Percentiles rank a stretch among this genome's conserved stretches.
These are phyloP conservation scores for Sinella curviseta DNA, from an alignment of 1,140 invertebrate species.

Conservation along the genomic window DNA sequence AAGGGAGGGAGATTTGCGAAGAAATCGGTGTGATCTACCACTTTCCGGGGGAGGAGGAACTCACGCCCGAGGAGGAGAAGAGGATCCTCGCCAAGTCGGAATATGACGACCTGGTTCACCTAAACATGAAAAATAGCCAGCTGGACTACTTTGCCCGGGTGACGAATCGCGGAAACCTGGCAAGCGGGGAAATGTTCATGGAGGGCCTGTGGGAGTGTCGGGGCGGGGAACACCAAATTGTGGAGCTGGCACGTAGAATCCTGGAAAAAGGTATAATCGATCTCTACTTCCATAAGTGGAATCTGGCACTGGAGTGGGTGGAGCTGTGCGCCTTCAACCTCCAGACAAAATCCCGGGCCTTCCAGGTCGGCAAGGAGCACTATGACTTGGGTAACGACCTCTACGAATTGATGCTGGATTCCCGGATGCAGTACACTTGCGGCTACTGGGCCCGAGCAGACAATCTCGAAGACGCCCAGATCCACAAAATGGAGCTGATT, in stretches of 20 bases:
- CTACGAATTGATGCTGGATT: background rate
- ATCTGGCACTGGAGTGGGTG: background rate
- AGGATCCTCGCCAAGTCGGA: background rate
- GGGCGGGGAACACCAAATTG: background rate
- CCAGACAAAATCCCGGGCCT: background rate
- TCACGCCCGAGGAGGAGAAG: background rate
- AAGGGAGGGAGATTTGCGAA: background rate
- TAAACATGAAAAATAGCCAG: background rate
- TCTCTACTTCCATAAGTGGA: background rate
- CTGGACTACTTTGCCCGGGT: background rate
- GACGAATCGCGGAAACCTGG: background rate
- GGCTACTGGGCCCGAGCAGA: constrained; percentile 24
- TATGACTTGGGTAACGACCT: constrained; percentile 1
- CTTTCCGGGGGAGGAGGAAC: background rate
- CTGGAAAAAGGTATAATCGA: background rate
- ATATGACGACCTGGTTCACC: background rate
- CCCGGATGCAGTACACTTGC: constrained; percentile 29
- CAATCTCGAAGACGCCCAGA: background rate
- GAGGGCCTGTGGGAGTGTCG: background rate
- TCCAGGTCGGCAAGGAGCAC: background rate
- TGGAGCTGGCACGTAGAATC: background rate
- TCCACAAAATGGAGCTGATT: background rate
- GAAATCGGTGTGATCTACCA: background rate
- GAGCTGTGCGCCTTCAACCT: background rate
- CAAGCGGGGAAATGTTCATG: background rate